Base-by-base conservation (phyloP, 1,140 invertebrate species). In the Lethrus apterus region DNA sequence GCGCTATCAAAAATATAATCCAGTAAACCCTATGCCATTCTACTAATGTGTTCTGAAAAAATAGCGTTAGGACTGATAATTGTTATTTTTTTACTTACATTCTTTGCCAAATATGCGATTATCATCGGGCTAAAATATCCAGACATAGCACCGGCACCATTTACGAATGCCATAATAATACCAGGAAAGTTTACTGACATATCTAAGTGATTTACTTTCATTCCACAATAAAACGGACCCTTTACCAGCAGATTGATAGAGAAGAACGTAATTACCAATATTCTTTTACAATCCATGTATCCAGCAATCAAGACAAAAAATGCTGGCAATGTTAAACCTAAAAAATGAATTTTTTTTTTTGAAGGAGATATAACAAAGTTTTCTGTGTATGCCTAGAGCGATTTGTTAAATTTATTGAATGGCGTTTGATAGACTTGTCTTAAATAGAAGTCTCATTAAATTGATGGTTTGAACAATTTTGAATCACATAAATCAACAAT, bases 141-240 rank as follows among this genome's bases (percentile, higher is more conserved):
- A 11, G 40, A 9, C 10, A 42, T 19, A 2, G 40, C 40, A 4
- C 40, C 40, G 4, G 29, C 17, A 7, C 21, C 40, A 14, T 42
- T 42, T 3, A 19, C 23, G 7, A 42, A 4, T 2, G 40, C 40
- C 21, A 26, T 42, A 2, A 42, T 8, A 9, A 42, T 30, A 26
- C 40, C 40, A 2, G 40, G 19, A 29, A 42, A 42, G 17, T 42
- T 4, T 1, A 24, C 10, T 3, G 40, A 13, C 40, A 42, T 29
- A 13, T 42, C 40, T 26, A 42, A 29, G 29, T 42, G 40, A 17
- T 42, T 42, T 14, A 42, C 14, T 29, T 42, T 24, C 21, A 42
- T 29, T 5, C 19, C 40, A 29, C 15, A n/a, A 8, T 24, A 42
- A 11, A 42, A 15, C 2, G 23, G 7, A 4, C 40, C 40, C 23